Evolutionary conservation across 2,797 vertebrate genomes (phyloP), one percentile per base, ranked within the genome.

Genomic region (Myotis pilosus): DNA sequence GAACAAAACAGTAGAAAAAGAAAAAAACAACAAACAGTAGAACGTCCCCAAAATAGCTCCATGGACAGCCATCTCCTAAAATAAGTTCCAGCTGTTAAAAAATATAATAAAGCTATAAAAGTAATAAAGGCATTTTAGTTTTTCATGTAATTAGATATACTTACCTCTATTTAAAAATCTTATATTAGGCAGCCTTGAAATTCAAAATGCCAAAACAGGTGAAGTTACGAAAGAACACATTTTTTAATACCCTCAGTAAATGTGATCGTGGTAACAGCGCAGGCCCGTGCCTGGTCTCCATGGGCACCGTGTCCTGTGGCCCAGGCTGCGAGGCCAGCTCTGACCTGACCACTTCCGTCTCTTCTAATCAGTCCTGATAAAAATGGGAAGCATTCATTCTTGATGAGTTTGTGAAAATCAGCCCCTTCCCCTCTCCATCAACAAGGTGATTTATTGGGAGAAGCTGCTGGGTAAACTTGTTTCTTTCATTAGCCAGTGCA

Each of bases 141-240:
- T 92, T 72, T 17, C 17, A 84, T 66, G 25, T 74, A 36, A 57
- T 90, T 0, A 4, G 55, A 92, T 80, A 20, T 25, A 69, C 44
- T 53, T 23, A 28, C 51, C 44, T 87, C 1, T 30, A 83, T 44
- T 90, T 55, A 25, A 79, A 88, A 79, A 74, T 25, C 30, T n/a
- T 55, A 11, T 28, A 83, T 78, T 64, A 83, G 79, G 76, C 20
- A 93, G 71, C 64, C 53, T 91, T 95, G 71, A 76, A 55, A 86
- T 72, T 89, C 20, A 62, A 83, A 75, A 68, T 36, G 47, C 75
- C 69, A 78, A 62, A 78, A 15, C 47, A 91, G 78, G 30, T 9
- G 28, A 78, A 41, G 64, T 53, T 76, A 66, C 5, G 23, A 1
- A 47, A 91, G 82, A 71, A 60, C 8, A 30, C 9, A 20, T 55